Evolutionary conservation across 2,888 invertebrate species (phyloP).

Genomic region (Mimachlamys varia): DNA sequence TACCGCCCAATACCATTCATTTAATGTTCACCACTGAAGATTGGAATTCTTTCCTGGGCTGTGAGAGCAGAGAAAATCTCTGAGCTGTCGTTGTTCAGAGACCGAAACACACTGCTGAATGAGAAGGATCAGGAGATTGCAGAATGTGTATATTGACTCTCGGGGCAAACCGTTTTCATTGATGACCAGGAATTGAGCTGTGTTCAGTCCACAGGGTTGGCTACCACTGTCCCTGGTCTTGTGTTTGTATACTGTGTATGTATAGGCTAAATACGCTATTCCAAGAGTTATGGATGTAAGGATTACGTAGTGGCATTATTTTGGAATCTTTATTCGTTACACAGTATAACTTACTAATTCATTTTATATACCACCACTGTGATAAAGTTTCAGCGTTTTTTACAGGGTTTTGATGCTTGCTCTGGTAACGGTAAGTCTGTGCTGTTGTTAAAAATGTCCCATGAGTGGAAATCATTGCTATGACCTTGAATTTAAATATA

Average conservation of each 20-base stretch:
- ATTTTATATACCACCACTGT: not conserved
- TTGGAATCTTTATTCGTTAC: not conserved
- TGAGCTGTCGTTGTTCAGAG: not conserved
- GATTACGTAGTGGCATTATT: not conserved
- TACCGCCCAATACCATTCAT: not conserved
- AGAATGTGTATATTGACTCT: not conserved
- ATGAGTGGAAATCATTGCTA: constrained; percentile 15
- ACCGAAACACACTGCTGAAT: not conserved
- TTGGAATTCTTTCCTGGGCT: not conserved
- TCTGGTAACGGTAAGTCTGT: not conserved
- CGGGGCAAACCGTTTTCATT: not conserved
- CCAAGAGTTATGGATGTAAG: not conserved
- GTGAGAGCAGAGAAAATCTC: not conserved
- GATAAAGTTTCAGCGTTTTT: not conserved
- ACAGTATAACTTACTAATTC: not conserved
- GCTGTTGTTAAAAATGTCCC: not conserved
- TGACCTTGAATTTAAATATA: constrained; percentile 20
- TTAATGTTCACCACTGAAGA: not conserved
- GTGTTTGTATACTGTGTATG: not conserved
- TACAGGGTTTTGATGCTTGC: not conserved
- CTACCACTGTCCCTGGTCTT: not conserved
- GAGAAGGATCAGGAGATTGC: not conserved
- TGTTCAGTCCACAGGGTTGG: not conserved
- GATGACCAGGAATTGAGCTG: not conserved
- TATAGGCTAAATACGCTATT: not conserved